Evolutionary conservation across 2,113 vertebrate species (phyloP).

Genomic region (Baryphthengus martii): DNA sequence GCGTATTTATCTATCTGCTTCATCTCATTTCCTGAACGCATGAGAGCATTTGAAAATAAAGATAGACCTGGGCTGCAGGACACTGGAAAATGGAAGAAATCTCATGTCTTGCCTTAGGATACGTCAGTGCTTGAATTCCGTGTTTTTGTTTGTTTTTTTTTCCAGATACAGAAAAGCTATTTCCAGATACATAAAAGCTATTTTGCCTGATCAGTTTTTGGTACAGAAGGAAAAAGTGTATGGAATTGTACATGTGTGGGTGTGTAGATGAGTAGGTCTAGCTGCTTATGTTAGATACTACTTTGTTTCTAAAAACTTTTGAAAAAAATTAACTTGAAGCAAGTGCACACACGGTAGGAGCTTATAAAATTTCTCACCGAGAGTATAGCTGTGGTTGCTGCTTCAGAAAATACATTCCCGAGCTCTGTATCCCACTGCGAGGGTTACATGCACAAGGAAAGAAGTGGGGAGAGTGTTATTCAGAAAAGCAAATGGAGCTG

Average conservation of each 20-base stretch:
- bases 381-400: neutral
- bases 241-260: fast-evolving
- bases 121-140: neutral
- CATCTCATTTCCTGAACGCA: neutral
- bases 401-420: neutral
- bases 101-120: neutral
- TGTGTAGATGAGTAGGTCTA: neutral
- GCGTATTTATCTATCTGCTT: neutral
- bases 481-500: neutral
- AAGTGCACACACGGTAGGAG: fast-evolving
- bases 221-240: neutral
- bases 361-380: fast-evolving
- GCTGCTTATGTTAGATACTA: neutral
- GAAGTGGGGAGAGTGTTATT: neutral
- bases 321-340: neutral
- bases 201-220: neutral
- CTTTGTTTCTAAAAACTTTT: neutral
- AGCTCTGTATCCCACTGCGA: fast-evolving
- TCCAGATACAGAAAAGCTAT: neutral
- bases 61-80: neutral
- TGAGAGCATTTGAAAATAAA: neutral
- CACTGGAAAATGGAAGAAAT: neutral
- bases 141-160: neutral
- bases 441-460: neutral
- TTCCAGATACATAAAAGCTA: neutral